Evolutionary conservation across 2,797 vertebrate species (phyloP).

Genomic region (Lithobates sylvaticus): DNA sequence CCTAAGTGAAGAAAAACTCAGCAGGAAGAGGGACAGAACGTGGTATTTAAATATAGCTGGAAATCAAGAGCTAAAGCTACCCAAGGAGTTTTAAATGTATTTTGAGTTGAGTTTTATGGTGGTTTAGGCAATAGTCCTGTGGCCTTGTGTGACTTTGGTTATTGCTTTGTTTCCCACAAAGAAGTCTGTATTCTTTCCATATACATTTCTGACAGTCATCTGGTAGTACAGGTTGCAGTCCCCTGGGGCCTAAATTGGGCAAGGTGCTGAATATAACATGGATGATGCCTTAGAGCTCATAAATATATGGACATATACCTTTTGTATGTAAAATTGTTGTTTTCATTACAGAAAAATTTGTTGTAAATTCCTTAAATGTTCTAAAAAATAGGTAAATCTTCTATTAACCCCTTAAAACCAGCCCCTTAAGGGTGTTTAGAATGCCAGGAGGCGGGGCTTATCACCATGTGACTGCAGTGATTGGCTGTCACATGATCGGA

Average conservation of each 20-base stretch:
- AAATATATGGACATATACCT: too few relatives aligned
- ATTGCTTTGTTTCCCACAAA: background rate
- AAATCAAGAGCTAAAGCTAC: conserved; percentile 1
- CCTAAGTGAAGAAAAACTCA: background rate
- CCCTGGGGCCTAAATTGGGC: background rate
- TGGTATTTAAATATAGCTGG: background rate
- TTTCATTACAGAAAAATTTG: too few relatives aligned
- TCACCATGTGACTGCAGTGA: too few relatives aligned
- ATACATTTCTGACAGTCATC: background rate
- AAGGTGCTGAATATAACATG: background rate
- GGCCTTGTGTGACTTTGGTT: background rate
- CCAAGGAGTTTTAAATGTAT: background rate
- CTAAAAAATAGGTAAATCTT: too few relatives aligned
- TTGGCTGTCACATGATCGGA: too few relatives aligned
- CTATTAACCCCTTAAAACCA: too few relatives aligned
- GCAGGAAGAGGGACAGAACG: background rate
- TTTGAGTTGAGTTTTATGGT: background rate
- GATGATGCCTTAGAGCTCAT: background rate
- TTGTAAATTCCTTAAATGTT: too few relatives aligned
- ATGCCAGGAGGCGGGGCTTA: too few relatives aligned
- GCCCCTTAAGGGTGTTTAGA: too few relatives aligned
- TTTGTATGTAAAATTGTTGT: too few relatives aligned
- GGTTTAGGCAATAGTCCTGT: background rate
- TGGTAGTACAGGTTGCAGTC: too few relatives aligned
- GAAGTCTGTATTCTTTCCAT: background rate